Conservation (phyloP, 1,140 invertebrate species). For the Sminthurinus signatus region DNA sequence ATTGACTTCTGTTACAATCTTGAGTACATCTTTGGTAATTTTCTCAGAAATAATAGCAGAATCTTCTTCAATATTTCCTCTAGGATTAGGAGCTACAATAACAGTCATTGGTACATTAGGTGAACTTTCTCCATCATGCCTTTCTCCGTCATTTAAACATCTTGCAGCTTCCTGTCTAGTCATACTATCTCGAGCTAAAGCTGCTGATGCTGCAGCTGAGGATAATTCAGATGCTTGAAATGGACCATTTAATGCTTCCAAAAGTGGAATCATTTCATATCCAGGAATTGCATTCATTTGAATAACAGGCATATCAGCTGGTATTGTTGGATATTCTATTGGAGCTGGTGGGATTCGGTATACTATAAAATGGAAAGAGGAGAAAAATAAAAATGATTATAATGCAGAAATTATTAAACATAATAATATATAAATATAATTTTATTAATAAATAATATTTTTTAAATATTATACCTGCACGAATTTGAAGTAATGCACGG, state of each 20-base stretch:
- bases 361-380: no score
- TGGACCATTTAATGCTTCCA: slow-evolving; percentile 97
- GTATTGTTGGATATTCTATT: slow-evolving; percentile 47
- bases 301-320: slow-evolving; percentile 50
- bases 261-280: slow-evolving; percentile 90
- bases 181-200: neutral
- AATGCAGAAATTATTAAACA: no score
- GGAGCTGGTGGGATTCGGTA: slow-evolving; percentile 59
- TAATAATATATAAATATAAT: no score
- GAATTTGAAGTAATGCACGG: slow-evolving; percentile 88
- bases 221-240: slow-evolving; percentile 54
- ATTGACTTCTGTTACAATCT: slow-evolving; percentile 14
- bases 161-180: slow-evolving; percentile 28
- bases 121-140: slow-evolving; percentile 14
- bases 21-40: slow-evolving; percentile 9
- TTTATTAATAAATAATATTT: no score
- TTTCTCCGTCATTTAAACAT: slow-evolving; percentile 21
- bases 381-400: no score
- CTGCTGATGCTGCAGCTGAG: slow-evolving; percentile 44
- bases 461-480: no score
- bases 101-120: slow-evolving; percentile 38
- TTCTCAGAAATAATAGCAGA: neutral
- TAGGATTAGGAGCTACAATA: slow-evolving; percentile 27
- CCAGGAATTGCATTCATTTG: slow-evolving; percentile 76
- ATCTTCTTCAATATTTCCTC: neutral